Percentiles rank a stretch among this genome's conserved stretches.
These are phyloP conservation scores for Vireo griseus DNA, from an alignment of 2,797 vertebrate species.

Conservation along the genomic window DNA sequence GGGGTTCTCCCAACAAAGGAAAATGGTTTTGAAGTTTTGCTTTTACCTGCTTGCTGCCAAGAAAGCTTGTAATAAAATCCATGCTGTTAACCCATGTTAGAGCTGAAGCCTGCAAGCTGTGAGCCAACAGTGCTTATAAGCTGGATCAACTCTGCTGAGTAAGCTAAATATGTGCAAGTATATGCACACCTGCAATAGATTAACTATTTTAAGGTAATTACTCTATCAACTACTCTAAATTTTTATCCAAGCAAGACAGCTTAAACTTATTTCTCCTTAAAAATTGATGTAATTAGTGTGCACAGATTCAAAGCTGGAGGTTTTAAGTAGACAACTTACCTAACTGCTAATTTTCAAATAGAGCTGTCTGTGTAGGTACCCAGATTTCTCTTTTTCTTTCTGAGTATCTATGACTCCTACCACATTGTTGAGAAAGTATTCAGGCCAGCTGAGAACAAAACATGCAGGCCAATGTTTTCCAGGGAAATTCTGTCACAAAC, in stretches of 20 bases:
- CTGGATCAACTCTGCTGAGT: neutral
- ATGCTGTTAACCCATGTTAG: slow-evolving; percentile 26
- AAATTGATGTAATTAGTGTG: neutral
- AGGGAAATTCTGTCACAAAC: neutral
- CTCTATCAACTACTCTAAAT: neutral
- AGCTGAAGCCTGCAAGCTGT: neutral
- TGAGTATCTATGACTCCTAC: neutral
- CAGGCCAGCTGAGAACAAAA: neutral
- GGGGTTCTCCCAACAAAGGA: slow-evolving; percentile 42
- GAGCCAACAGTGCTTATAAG: neutral
- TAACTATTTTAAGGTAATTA: neutral
- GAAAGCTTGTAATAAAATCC: slow-evolving; percentile 25
- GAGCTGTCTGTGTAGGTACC: neutral
- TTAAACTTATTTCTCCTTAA: neutral
- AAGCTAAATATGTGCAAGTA: neutral
- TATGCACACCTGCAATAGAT: neutral
- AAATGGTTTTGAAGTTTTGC: slow-evolving; percentile 35
- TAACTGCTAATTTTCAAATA: neutral
- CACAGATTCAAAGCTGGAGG: neutral
- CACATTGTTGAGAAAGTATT: neutral
- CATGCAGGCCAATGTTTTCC: neutral
- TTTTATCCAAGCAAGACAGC: neutral
- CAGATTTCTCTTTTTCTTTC: neutral
- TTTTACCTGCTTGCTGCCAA: slow-evolving; percentile 29
- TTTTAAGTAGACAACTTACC: neutral